Percentiles rank a stretch among this genome's conserved stretches.
Evolutionary conservation across 2,888 invertebrate genomes (phyloP).

Genomic region (Chrysotoxum bicinctum): DNA sequence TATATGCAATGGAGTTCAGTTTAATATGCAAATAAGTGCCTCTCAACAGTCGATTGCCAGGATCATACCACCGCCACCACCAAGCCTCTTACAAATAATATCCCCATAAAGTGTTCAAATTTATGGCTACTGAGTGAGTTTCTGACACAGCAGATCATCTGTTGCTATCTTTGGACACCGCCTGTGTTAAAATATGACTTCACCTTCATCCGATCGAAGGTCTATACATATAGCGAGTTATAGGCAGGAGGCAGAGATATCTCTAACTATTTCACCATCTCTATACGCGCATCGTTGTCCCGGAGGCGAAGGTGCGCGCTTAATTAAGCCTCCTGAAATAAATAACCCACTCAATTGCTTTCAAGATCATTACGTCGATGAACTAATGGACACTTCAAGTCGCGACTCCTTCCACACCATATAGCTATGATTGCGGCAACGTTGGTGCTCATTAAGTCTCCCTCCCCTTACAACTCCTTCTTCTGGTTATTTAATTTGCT

Average conservation of each 20-base stretch:
- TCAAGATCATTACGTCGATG: slow-evolving; percentile 62
- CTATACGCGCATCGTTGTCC: not conserved
- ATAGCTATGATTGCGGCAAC: not conserved
- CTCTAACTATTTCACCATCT: not conserved
- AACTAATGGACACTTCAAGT: slow-evolving; percentile 64
- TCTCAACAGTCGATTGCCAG: slow-evolving; percentile 51
- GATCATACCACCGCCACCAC: slow-evolving; percentile 27
- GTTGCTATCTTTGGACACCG: slow-evolving; percentile 55
- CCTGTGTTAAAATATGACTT: slow-evolving; percentile 48
- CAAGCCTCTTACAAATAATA: slow-evolving; percentile 40
- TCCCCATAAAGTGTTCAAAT: slow-evolving; percentile 58
- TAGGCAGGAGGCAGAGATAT: not conserved
- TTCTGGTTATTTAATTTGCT: slow-evolving; percentile 42
- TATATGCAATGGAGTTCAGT: not conserved
- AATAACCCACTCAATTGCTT: slow-evolving; percentile 66
- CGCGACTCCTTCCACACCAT: slow-evolving; percentile 6
- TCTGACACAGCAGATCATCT: slow-evolving; percentile 71
- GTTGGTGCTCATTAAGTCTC: slow-evolving; percentile 54
- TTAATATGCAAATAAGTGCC: slow-evolving; percentile 58
- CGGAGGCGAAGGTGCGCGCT: slow-evolving; percentile 60
- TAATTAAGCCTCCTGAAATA: slow-evolving; percentile 70
- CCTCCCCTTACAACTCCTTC: not conserved
- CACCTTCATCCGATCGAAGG: slow-evolving; percentile 19
- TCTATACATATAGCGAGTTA: not conserved
- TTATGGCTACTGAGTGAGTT: slow-evolving; percentile 61